phyloP scores from a whole-genome alignment of 2,888 invertebrate genomes.

The Ctenicera cuprea region DNA sequence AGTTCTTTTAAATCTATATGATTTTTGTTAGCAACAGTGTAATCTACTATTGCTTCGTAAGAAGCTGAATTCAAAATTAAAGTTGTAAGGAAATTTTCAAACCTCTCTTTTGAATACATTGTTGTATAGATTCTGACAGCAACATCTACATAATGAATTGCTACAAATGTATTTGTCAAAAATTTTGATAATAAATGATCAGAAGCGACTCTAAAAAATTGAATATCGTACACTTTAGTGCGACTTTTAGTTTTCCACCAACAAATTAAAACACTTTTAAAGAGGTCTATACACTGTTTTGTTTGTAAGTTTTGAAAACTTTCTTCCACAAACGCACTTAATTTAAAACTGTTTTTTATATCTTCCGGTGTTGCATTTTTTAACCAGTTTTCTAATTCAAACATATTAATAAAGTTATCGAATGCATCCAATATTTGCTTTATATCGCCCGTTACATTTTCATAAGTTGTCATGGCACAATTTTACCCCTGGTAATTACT shows the following conservation, averaged over 20 bases:
- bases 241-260: conserved; percentile 68
- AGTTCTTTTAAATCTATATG: conserved; percentile 51
- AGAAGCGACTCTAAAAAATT: conserved; percentile 69
- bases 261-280: conserved; percentile 71
- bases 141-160: conserved; percentile 68
- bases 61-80: conserved; percentile 64
- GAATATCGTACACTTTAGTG: conserved; percentile 60
- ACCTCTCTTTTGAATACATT: conserved; percentile 69
- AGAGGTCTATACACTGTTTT: conserved; percentile 71
- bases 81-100: conserved; percentile 68
- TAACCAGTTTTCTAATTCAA: conserved; percentile 74
- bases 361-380: conserved; percentile 72
- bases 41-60: conserved; percentile 64
- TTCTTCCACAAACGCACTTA: conserved; percentile 76
- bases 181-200: conserved; percentile 73
- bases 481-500: conserved; percentile 3
- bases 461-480: conserved; percentile 24
- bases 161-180: conserved; percentile 66
- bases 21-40: conserved; percentile 56
- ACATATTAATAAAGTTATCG: conserved; percentile 74
- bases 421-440: conserved; percentile 74
- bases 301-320: conserved; percentile 73
- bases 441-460: conserved; percentile 63
- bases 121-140: conserved; percentile 72
- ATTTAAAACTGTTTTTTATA: conserved; percentile 75